Conservation (phyloP, 2,113 vertebrate genomes). For the Tonatia bakeri region DNA sequence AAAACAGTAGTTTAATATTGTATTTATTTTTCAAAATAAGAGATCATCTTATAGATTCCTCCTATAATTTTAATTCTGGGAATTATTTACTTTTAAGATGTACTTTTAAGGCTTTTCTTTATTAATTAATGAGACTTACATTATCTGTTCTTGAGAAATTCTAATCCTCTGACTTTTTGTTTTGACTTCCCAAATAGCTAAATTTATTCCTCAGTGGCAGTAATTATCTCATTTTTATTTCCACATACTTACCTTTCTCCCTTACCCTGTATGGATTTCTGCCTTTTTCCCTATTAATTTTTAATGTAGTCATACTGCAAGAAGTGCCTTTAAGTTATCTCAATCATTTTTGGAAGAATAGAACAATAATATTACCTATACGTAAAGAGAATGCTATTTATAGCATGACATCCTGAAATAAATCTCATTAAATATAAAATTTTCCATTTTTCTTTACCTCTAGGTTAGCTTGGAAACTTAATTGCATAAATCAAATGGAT, state of each 20-base stretch:
- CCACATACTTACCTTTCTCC: not conserved
- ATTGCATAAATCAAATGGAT: not conserved
- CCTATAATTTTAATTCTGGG: not conserved
- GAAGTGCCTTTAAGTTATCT: not conserved
- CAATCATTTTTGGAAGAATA: not conserved
- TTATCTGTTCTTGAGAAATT: not conserved
- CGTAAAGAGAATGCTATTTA: not conserved
- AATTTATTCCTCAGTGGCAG: not conserved
- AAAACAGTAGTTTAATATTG: not conserved
- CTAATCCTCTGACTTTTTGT: not conserved
- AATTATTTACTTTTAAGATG: not conserved
- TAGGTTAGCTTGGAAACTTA: not conserved
- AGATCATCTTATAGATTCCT: not conserved
- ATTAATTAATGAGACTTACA: not conserved
- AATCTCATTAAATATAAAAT: not conserved
- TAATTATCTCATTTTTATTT: not conserved
- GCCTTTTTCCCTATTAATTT: not conserved
- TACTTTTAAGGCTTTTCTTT: not conserved
- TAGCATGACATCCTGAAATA: conserved; percentile 5
- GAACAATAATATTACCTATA: not conserved
- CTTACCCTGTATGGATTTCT: not conserved
- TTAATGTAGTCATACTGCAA: not conserved
- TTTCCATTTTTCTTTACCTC: not conserved
- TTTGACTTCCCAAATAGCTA: not conserved
- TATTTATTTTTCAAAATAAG: not conserved